Evolutionary conservation across 2,888 invertebrate genomes (phyloP).

Genomic region (Brachypterus glaber): DNA sequence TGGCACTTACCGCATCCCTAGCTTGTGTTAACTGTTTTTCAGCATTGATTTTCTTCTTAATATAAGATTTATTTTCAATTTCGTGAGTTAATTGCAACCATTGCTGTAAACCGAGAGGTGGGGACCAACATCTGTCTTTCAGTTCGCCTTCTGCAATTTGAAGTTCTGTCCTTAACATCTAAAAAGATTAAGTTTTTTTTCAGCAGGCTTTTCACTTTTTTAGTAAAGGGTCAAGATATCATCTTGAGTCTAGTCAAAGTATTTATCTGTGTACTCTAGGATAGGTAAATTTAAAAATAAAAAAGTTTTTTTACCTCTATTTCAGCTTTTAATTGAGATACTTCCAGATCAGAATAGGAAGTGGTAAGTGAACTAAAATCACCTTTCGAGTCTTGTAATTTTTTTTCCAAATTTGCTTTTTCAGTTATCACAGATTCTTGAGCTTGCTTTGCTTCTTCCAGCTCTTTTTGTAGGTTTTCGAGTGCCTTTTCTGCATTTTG

Average conservation of each 20-base stretch:
- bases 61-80: slow-evolving; percentile 80
- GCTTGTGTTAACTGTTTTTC: slow-evolving; percentile 79
- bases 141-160: slow-evolving; percentile 83
- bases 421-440: slow-evolving; percentile 74
- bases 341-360: slow-evolving; percentile 72
- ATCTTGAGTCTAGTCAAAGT: too few species aligned
- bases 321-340: slow-evolving; percentile 72
- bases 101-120: slow-evolving; percentile 80
- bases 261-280: too few species aligned
- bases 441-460: slow-evolving; percentile 74
- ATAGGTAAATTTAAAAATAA: slow-evolving; percentile 7
- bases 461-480: slow-evolving; percentile 72
- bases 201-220: not conserved
- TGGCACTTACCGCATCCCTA: slow-evolving; percentile 68
- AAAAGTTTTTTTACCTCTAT: slow-evolving; percentile 49
- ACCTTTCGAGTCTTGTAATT: slow-evolving; percentile 65
- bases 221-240: not conserved
- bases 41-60: slow-evolving; percentile 73
- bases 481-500: slow-evolving; percentile 83
- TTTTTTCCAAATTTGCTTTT: slow-evolving; percentile 72
- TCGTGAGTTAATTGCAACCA: slow-evolving; percentile 96
- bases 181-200: too few species aligned
- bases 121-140: slow-evolving; percentile 82
- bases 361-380: slow-evolving; percentile 53
- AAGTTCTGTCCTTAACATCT: slow-evolving; percentile 72